Percentiles rank a stretch among this genome's conserved stretches.
Evolutionary conservation across 2,797 vertebrate genomes (phyloP).

Genomic region (Acridotheres tristis): DNA sequence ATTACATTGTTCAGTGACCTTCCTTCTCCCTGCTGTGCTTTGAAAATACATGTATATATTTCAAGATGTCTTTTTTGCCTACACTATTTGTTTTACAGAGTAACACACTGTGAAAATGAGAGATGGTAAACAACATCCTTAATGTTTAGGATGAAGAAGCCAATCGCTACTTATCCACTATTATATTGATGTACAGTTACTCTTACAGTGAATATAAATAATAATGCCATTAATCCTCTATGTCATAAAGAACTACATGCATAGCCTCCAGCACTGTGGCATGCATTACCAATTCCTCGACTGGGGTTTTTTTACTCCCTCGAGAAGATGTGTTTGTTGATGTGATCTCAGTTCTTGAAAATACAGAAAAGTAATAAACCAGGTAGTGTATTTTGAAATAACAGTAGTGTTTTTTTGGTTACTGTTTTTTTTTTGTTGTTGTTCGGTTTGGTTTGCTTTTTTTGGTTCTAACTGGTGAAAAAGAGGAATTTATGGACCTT

Average conservation of each 20-base stretch:
- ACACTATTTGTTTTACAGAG: constrained; percentile 48
- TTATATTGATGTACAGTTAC: constrained; percentile 51
- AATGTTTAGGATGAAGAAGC: constrained; percentile 53
- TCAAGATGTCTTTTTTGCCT: constrained; percentile 52
- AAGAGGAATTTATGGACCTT: not conserved
- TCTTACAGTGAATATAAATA: constrained; percentile 53
- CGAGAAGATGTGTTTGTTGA: not conserved
- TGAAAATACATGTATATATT: constrained; percentile 59
- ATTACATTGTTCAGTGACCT: constrained; percentile 61
- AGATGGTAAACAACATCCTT: constrained; percentile 47
- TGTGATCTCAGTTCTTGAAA: not conserved
- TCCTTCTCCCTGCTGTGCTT: constrained; percentile 47
- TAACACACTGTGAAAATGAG: constrained; percentile 46
- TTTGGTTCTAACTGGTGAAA: not conserved
- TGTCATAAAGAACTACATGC: not conserved
- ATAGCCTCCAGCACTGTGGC: not conserved
- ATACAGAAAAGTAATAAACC: not conserved
- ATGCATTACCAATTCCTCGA: not conserved
- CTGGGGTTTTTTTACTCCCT: not conserved
- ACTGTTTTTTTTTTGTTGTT: not conserved
- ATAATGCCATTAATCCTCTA: constrained; percentile 48
- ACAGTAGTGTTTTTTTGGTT: not conserved
- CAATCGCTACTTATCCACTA: constrained; percentile 40
- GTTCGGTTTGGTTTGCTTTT: not conserved
- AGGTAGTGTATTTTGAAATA: not conserved